A percentile compares a stretch with the other conserved stretches of the same genome.
These are phyloP conservation scores for Bos indicus DNA, from an alignment of 2,113 vertebrate genomes.

Conservation along the genomic window DNA sequence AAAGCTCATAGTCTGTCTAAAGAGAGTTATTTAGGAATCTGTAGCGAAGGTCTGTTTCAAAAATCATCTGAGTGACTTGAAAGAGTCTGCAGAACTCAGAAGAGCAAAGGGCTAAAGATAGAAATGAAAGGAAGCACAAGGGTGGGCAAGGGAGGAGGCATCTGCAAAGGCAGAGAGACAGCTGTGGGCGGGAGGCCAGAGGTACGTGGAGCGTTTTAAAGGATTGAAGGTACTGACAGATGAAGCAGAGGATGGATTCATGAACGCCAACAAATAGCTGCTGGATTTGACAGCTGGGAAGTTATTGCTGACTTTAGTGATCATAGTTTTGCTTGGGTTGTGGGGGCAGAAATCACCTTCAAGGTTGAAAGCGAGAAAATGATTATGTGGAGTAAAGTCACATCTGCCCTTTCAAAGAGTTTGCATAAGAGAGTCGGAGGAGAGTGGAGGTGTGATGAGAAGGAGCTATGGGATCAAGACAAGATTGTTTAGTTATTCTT, in stretches of 20 bases:
- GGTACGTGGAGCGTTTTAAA: neutral
- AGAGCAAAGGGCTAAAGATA: neutral
- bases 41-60: neutral
- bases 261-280: neutral
- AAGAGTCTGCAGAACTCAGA: neutral
- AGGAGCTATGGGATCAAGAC: neutral
- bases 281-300: neutral
- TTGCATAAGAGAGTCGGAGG: neutral
- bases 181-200: neutral
- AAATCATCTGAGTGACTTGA: neutral
- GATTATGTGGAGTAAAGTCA: neutral
- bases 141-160: accelerated
- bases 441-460: neutral
- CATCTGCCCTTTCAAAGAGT: neutral
- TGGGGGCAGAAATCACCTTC: neutral
- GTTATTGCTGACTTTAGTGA: neutral
- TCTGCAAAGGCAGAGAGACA: neutral
- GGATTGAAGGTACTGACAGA: neutral
- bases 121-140: neutral
- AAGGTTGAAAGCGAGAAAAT: neutral
- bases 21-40: neutral
- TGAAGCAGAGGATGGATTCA: neutral
- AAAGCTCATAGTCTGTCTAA: neutral
- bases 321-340: neutral
- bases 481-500: neutral